Conservation (phyloP, 2,797 vertebrate genomes). For the Etheostoma nigrum region DNA sequence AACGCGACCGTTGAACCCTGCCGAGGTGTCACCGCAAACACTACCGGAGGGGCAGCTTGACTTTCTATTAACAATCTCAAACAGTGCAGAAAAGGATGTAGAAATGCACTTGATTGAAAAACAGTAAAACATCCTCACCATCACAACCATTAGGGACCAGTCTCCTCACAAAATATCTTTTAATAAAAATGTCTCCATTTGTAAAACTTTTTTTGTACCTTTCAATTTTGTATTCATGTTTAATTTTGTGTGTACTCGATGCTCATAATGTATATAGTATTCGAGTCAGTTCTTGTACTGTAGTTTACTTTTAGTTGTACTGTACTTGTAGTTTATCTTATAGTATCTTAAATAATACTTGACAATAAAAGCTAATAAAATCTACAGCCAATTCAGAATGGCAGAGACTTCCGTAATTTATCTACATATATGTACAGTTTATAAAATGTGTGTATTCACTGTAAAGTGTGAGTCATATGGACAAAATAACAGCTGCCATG, state of each 20-base stretch:
- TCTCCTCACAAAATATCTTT: not conserved
- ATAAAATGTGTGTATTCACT: not conserved
- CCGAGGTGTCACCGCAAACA: slow-evolving; percentile 6
- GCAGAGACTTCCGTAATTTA: not conserved
- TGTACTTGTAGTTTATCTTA: not conserved
- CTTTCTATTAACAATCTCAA: not conserved
- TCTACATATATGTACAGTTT: not conserved
- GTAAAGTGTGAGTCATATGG: slow-evolving; percentile 11
- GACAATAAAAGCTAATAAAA: not conserved
- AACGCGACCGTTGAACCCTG: not conserved
- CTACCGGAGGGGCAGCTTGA: not conserved
- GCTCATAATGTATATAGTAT: not conserved
- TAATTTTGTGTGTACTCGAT: not conserved
- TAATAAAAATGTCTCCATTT: not conserved
- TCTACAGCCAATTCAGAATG: not conserved
- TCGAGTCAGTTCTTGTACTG: not conserved
- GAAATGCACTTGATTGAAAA: not conserved
- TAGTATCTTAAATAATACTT: not conserved
- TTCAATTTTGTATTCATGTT: not conserved
- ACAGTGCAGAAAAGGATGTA: not conserved
- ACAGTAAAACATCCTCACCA: not conserved
- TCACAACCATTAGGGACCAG: not conserved
- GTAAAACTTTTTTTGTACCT: not conserved
- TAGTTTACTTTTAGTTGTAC: not conserved
- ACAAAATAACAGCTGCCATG: slow-evolving; percentile 39